A percentile compares a stretch with the other conserved stretches of the same genome.
Conservation (phyloP, 2,888 invertebrate genomes). For the Dryobotodes eremita region DNA sequence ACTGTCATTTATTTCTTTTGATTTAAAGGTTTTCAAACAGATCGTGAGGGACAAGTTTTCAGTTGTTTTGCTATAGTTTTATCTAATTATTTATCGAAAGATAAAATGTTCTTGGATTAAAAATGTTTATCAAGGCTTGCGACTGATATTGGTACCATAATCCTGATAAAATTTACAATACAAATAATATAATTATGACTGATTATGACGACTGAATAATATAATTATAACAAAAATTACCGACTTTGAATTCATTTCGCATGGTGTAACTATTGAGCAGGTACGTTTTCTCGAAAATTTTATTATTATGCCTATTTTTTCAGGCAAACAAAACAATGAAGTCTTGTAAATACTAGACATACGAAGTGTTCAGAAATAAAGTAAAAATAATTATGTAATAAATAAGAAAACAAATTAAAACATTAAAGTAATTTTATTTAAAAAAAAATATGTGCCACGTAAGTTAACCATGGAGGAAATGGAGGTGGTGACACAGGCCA, state of each 20-base stretch:
- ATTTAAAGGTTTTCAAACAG: neutral
- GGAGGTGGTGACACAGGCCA: neutral
- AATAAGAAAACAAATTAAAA: neutral
- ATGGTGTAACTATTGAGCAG: constrained; percentile 67
- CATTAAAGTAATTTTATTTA: neutral
- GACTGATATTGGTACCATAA: constrained; percentile 41
- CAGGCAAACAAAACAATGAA: accelerated
- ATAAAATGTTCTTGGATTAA: constrained; percentile 23
- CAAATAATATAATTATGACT: constrained; percentile 26
- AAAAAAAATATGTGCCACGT: constrained; percentile 7
- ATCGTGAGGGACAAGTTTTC: neutral
- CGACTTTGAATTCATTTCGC: constrained; percentile 61
- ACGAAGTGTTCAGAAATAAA: neutral
- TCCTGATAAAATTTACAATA: constrained; percentile 45
- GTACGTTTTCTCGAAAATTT: constrained; percentile 52
- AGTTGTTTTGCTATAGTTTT: constrained; percentile 11
- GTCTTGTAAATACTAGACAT: neutral
- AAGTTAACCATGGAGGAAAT: neutral
- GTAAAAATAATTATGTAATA: neutral
- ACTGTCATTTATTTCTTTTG: too few species aligned
- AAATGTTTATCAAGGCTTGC: constrained; percentile 35
- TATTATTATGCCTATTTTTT: neutral
- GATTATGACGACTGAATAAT: constrained; percentile 12
- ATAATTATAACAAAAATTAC: neutral
- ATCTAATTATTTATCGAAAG: constrained; percentile 21